Base-by-base conservation (phyloP, 2,888 invertebrate species). In the Candidula unifasciata region DNA sequence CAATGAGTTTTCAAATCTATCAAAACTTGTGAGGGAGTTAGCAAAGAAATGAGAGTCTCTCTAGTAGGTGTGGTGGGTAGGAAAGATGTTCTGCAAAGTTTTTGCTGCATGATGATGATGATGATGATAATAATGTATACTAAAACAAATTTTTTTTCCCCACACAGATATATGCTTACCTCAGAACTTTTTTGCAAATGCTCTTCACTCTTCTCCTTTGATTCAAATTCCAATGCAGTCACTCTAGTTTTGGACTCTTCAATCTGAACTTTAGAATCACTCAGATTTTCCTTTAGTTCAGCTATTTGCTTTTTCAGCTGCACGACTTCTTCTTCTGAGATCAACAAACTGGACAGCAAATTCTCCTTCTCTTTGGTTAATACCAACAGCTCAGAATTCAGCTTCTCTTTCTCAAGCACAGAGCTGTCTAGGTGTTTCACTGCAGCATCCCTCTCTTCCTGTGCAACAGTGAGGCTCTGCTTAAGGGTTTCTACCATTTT, bases 141-240 rank as follows among this genome's bases (percentile, higher is more conserved):
- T n/a, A n/a, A n/a, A n/a, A n/a, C 10, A n/a, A 5, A n/a, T 18
- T 60, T 6, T 5, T 24, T 5, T 24, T n/a, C 21, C 24, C 60
- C 6, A 60, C 5, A 60, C 21, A 60, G n/a, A 6, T 35, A 74
- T 3, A 24, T 44, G 35, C 64, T 57, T 79, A 82, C 85, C 78
- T 79, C 73, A 35, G 68, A 76, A 30, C 71, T 76, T 66, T 83
- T 71, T 74, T 89, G 90, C 79, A 85, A 33, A 30, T 21, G 78
- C 60, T 86, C 87, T 1, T 79, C 81, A 73, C 87, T 82, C 71
- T 71, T 83, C 35, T 64, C 78, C 33, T 66, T 74, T 18, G 83
- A 52, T 33, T 86, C 82, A 10, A 74, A 76, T 33, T 85, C 74
- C 54, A 79, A 44, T 69, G 64, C 76, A 52, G 33, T 37, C 54